Conservation (phyloP, 2,888 invertebrate genomes). For the Mesochorus sp. region DNA sequence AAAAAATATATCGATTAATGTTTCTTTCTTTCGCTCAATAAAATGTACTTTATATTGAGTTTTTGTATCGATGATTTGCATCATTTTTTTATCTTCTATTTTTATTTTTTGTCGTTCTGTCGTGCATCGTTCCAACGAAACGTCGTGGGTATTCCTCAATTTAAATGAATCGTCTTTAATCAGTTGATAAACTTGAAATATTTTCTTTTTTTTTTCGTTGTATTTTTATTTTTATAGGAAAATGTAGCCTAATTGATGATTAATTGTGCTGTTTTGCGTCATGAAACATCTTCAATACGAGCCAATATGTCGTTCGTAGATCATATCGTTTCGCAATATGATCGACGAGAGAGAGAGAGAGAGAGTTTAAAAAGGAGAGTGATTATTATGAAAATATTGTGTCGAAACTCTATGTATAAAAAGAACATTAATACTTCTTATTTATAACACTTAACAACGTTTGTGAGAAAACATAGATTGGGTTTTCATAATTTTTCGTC, state of each 20-base stretch:
- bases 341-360: too few relatives aligned
- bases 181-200: not conserved
- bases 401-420: constrained; percentile 5
- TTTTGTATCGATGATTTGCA: constrained; percentile 23
- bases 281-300: constrained; percentile 16
- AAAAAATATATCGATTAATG: constrained; percentile 11
- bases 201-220: not conserved
- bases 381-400: constrained; percentile 13
- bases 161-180: not conserved
- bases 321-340: constrained; percentile 11
- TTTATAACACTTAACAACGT: constrained; percentile 33
- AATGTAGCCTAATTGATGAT: constrained; percentile 35
- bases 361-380: not conserved
- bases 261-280: constrained; percentile 10
- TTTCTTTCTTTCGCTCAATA: constrained; percentile 54
- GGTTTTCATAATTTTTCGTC: not conserved
- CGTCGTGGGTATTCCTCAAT: not conserved
- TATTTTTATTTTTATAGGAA: not conserved
- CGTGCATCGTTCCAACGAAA: not conserved
- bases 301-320: not conserved
- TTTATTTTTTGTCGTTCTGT: not conserved
- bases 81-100: constrained; percentile 25
- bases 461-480: not conserved
- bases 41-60: constrained; percentile 41
- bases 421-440: constrained; percentile 38